Percentiles rank a stretch among this genome's conserved stretches.
Conservation (phyloP, 2,888 invertebrate genomes). For the Oligia latruncula region DNA sequence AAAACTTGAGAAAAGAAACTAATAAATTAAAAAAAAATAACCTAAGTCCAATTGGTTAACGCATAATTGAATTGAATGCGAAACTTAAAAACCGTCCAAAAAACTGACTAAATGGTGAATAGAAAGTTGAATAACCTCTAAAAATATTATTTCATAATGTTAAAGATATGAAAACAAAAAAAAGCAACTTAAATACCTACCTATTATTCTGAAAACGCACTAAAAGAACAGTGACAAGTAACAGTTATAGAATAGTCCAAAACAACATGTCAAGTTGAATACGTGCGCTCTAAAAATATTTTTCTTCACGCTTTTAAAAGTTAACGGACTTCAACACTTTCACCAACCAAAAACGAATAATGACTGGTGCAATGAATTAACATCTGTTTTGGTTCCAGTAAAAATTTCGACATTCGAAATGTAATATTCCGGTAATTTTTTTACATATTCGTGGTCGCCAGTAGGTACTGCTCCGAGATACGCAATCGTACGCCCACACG, state of each 20-base stretch:
- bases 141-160: neutral
- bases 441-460: conserved; percentile 30
- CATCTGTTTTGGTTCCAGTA: conserved; percentile 40
- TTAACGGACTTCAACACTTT: conserved; percentile 42
- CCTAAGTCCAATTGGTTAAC: neutral
- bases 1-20: neutral
- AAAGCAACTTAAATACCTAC: neutral
- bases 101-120: neutral
- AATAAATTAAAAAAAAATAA: neutral
- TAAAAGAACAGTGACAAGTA: conserved; percentile 23
- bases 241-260: conserved; percentile 12
- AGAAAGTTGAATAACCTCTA: neutral
- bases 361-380: conserved; percentile 18
- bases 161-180: neutral
- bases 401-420: conserved; percentile 36
- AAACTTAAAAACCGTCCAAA: neutral
- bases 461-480: conserved; percentile 48
- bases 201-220: neutral
- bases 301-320: conserved; percentile 28
- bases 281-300: conserved; percentile 13
- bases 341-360: conserved; percentile 42
- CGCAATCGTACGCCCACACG: conserved; percentile 71
- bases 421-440: conserved; percentile 37
- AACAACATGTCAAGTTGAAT: neutral
- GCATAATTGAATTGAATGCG: neutral